Conservation (phyloP, 2,797 vertebrate genomes). For the Kryptopterus vitreolus region DNA sequence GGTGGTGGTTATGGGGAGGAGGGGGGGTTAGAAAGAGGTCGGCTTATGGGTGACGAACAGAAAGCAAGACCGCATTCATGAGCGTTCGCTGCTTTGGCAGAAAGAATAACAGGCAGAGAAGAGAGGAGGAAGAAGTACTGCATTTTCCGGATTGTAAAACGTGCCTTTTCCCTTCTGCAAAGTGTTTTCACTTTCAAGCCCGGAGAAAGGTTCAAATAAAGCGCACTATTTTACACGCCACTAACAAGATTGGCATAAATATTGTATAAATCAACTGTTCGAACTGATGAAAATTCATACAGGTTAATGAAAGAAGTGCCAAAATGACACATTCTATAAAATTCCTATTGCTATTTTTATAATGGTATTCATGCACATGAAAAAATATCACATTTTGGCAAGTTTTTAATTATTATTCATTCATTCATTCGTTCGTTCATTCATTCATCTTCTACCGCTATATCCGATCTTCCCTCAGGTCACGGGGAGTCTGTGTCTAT, state of each 20-base stretch:
- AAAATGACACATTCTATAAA: no score
- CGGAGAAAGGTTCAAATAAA: background rate
- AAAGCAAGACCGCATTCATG: conserved; percentile 51
- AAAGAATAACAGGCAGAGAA: conserved; percentile 30
- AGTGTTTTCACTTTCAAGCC: background rate
- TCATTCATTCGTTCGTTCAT: no score
- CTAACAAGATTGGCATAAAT: no score
- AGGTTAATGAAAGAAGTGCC: background rate
- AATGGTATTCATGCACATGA: no score
- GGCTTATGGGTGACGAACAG: conserved; percentile 54
- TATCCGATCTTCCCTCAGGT: no score
- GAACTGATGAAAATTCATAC: background rate
- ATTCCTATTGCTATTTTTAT: no score
- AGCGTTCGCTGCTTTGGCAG: conserved; percentile 45
- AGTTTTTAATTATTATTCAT: no score
- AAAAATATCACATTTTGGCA: no score
- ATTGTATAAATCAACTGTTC: background rate
- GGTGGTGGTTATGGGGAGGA: no score
- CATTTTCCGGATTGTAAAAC: conserved; percentile 16
- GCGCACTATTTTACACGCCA: background rate
- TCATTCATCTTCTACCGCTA: no score
- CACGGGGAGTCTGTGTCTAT: no score
- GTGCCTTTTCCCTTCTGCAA: background rate
- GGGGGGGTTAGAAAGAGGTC: conserved; percentile 54
- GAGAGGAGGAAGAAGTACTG: background rate